Evolutionary conservation across 2,113 vertebrate genomes (phyloP).

Genomic region (Synchiropus splendidus): DNA sequence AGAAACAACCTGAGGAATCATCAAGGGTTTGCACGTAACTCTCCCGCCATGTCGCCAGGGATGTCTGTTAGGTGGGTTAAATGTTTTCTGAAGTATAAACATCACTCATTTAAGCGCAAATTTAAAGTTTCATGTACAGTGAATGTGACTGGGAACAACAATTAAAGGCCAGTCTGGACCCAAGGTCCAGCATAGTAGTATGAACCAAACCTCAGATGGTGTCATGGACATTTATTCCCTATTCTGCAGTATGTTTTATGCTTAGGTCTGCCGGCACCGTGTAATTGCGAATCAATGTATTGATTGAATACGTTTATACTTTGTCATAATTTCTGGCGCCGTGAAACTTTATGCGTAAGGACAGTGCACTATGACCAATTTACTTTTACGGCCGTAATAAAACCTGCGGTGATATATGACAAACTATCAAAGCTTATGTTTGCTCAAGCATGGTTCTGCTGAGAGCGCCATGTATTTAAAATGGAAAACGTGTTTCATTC

Average conservation of each 20-base stretch:
- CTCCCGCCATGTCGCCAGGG: too few species aligned
- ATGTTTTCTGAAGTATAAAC: too few species aligned
- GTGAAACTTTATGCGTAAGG: constrained; percentile 43
- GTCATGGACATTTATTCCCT: constrained; percentile 11
- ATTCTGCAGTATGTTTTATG: constrained; percentile 33
- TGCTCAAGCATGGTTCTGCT: constrained; percentile 1
- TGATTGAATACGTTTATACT: constrained; percentile 47
- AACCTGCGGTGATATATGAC: constrained; percentile 40
- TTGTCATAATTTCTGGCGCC: constrained; percentile 30
- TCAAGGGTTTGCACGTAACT: too few species aligned
- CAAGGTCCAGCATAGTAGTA: too few species aligned
- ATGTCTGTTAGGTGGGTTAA: too few species aligned
- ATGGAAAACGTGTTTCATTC: constrained; percentile 15
- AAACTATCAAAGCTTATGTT: constrained; percentile 44
- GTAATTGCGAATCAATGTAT: constrained; percentile 52
- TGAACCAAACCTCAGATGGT: background rate
- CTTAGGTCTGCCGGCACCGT: constrained; percentile 32
- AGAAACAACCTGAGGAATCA: too few species aligned
- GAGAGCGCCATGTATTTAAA: background rate
- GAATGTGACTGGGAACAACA: too few species aligned
- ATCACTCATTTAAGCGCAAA: too few species aligned
- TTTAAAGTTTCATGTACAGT: too few species aligned
- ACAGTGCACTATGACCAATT: constrained; percentile 39
- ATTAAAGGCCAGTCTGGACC: too few species aligned
- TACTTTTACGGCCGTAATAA: constrained; percentile 47